Percentiles rank a stretch among this genome's conserved stretches.
These are phyloP conservation scores for Dendrolimus houi DNA, from an alignment of 2,888 invertebrate genomes.

Conservation along the genomic window DNA sequence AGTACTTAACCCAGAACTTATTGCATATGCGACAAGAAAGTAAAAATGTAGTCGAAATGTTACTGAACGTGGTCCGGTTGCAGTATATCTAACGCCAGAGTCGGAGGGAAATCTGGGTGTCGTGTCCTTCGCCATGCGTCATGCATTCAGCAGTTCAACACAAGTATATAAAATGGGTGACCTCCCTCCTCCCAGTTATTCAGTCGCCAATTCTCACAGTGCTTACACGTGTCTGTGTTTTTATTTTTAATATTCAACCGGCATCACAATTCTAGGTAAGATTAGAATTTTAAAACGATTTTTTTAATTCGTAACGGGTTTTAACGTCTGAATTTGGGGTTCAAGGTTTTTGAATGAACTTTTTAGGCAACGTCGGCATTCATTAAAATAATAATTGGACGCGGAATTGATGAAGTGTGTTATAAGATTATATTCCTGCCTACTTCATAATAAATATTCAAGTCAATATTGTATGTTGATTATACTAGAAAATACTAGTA, in stretches of 20 bases:
- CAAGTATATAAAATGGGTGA: conserved; percentile 34
- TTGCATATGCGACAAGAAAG: too few relatives aligned
- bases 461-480: too few relatives aligned
- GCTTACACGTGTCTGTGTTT: conserved; percentile 21
- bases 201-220: conserved; percentile 25
- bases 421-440: too few relatives aligned
- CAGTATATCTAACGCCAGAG: neutral
- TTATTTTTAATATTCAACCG: neutral
- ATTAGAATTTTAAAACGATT: neutral
- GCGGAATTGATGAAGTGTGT: too few relatives aligned
- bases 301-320: neutral
- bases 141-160: conserved; percentile 17
- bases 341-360: neutral
- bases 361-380: too few relatives aligned
- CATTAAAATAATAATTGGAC: too few relatives aligned
- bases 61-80: too few relatives aligned
- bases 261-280: neutral
- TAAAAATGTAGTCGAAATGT: too few relatives aligned
- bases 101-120: conserved; percentile 18
- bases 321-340: neutral
- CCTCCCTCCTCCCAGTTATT: conserved; percentile 44
- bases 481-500: too few relatives aligned
- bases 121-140: conserved; percentile 32
- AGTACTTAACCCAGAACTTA: too few relatives aligned
- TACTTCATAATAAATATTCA: too few relatives aligned